phyloP scores from a whole-genome alignment of 2,888 invertebrate genomes.

The Baronia brevicornis region DNA sequence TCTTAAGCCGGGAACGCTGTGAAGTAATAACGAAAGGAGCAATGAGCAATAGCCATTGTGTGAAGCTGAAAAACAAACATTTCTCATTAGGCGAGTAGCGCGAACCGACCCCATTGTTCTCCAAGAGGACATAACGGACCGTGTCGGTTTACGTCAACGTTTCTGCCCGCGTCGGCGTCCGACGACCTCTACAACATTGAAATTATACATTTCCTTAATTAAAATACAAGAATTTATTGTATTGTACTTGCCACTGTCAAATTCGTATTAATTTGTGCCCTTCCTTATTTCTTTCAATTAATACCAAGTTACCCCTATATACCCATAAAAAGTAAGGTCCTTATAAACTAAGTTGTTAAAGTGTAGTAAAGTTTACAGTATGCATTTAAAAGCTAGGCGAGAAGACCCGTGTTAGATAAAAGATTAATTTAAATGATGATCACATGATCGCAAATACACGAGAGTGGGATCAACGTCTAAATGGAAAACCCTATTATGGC shows the following conservation, averaged over 20 bases:
- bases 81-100: conserved; percentile 69
- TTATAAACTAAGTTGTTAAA: no score
- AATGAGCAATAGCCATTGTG: conserved; percentile 60
- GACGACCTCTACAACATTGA: conserved; percentile 47
- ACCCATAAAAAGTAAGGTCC: no score
- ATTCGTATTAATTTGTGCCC: conserved; percentile 1
- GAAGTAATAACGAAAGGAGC: conserved; percentile 55
- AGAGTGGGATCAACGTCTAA: no score
- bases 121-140: conserved; percentile 65
- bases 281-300: neutral
- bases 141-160: conserved; percentile 61
- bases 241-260: neutral
- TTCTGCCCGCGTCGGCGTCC: conserved; percentile 29
- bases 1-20: conserved; percentile 37
- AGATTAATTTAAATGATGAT: no score
- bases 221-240: conserved; percentile 11
- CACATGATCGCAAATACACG: no score
- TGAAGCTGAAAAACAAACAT: conserved; percentile 66
- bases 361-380: no score
- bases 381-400: no score
- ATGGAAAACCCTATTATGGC: no score
- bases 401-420: no score
- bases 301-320: no score
- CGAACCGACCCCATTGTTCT: conserved; percentile 62
- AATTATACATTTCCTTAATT: conserved; percentile 18